Evolutionary conservation across 1,140 invertebrate species (phyloP), one percentile per base, ranked within the genome.

Genomic region (Cataglyphis hispanica): DNA sequence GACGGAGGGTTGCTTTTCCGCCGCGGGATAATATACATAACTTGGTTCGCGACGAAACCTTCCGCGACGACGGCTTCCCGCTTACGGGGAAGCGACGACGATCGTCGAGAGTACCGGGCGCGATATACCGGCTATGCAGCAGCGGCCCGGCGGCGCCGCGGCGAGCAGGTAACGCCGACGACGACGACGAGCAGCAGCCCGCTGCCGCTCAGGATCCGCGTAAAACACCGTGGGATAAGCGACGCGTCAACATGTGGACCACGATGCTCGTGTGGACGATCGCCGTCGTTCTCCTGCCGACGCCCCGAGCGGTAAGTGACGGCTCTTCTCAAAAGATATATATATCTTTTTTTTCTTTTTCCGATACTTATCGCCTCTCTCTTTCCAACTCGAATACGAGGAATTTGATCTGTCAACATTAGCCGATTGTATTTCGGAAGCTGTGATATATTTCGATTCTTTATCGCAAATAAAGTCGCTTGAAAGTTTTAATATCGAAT

Each of bases 201-300:
- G 53, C 89, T 4, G 66, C 40, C 66, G 67, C 76, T 80, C 63
- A 34, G 60, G 60, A 50, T 56, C 90, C 87, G 88, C 84, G 89
- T 93, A 4, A 92, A 93, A 93, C 90, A 93, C 87, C 90, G 84
- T 85, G 90, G 78, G 88, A 77, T 86, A 86, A 89, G 78, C 67
- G 89, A 90, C 89, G 88, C 84, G 86, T 86, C 90, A 94, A 93
- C 93, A 95, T 94, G 93, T 94, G 93, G 94, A 94, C 93, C 89
- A 91, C 91, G 90, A 92, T 94, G 91, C 91, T 95, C 76, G 87
- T 94, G 85, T 95, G 92, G 91, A 93, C 93, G 90, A 89, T 85
- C 84, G 93, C 89, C 90, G 92, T 94, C 91, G 93, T 93, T 74
- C 90, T 94, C 66, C 84, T 94, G 74, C 93, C 93, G 76, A 91